Evolutionary conservation across 2,888 invertebrate genomes (phyloP).

Genomic region (Cheilosia vulpina): DNA sequence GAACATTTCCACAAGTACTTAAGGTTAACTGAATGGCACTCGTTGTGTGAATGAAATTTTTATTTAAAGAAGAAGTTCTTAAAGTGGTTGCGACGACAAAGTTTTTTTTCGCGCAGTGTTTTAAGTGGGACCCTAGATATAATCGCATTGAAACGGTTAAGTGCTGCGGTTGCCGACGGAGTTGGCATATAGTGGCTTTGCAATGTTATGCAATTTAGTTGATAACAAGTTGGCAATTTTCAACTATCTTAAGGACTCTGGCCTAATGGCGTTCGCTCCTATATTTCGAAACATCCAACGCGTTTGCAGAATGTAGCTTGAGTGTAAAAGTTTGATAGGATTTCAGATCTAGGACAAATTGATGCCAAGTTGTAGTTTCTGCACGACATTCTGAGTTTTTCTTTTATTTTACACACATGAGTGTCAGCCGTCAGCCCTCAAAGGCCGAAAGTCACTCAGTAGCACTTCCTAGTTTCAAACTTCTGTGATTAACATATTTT

Average conservation of each 20-base stretch:
- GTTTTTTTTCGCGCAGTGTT: neutral
- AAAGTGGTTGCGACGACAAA: neutral
- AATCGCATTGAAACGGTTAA: neutral
- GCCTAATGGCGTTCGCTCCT: no score
- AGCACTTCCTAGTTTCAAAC: no score
- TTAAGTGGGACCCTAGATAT: neutral
- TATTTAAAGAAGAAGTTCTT: neutral
- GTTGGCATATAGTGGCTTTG: no score
- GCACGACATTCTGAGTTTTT: neutral
- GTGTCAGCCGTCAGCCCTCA: no score
- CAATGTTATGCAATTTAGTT: neutral
- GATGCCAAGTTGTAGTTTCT: neutral
- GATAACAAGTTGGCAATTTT: neutral
- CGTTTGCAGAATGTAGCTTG: neutral
- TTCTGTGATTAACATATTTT: no score
- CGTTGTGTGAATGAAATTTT: neutral
- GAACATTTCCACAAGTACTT: neutral
- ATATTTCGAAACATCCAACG: no score
- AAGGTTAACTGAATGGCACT: neutral
- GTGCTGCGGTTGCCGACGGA: neutral
- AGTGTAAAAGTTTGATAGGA: slow-evolving; percentile 2
- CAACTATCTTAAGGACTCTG: neutral
- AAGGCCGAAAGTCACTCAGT: no score
- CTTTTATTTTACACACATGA: neutral
- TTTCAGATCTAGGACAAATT: neutral